A percentile compares a stretch with the other conserved stretches of the same genome.
Conservation (phyloP, 2,113 vertebrate species). For the Hydrolagus affinis region DNA sequence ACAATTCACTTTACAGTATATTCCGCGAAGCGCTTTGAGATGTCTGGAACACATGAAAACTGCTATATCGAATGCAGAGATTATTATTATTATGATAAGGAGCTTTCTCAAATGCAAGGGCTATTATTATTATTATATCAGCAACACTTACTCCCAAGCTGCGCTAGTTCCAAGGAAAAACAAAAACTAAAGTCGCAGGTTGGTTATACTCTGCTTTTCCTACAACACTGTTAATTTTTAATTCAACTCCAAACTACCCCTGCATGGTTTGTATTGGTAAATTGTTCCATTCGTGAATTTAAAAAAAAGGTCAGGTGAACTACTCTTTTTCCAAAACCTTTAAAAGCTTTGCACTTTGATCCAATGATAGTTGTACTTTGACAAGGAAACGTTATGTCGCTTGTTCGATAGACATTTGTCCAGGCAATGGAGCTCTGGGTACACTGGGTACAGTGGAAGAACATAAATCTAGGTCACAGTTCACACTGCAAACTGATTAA, state of each 20-base stretch:
- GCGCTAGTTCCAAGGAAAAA: neutral
- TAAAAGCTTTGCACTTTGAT: neutral
- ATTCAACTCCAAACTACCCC: too few species aligned
- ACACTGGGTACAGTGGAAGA: neutral
- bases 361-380: neutral
- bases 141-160: neutral
- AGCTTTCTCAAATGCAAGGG: too few species aligned
- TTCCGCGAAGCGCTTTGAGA: too few species aligned
- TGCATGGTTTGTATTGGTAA: too few species aligned
- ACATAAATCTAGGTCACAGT: neutral
- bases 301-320: neutral
- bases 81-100: too few species aligned
- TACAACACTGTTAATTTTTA: neutral
- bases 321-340: neutral
- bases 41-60: too few species aligned
- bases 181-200: neutral
- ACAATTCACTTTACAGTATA: too few species aligned
- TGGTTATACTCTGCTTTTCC: neutral
- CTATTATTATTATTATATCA: too few species aligned
- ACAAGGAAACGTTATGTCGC: neutral
- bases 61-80: too few species aligned
- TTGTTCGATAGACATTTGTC: neutral
- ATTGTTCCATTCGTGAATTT: neutral
- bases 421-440: neutral
- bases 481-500: conserved; percentile 6